phyloP scores from a whole-genome alignment of 2,797 vertebrate species.

The Tangara arthus region DNA sequence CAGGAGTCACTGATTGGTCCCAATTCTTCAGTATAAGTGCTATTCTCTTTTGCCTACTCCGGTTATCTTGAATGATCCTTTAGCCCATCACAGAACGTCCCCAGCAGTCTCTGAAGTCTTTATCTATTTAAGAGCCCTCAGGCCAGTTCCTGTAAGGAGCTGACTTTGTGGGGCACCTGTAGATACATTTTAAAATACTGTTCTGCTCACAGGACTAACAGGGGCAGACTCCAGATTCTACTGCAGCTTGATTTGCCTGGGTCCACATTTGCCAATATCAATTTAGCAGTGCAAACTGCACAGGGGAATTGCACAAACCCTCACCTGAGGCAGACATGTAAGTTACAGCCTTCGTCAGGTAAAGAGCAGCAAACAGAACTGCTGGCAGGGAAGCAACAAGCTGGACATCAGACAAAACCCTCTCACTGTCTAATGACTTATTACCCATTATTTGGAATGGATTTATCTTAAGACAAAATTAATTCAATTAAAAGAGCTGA shows the following conservation, averaged over 20 bases:
- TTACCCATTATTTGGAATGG: background rate
- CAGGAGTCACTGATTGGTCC: background rate
- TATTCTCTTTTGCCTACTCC: background rate
- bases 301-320: background rate
- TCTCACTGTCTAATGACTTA: background rate
- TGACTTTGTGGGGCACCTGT: background rate
- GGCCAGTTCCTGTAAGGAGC: background rate
- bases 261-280: background rate
- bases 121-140: background rate
- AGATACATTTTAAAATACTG: too few species aligned
- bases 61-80: background rate
- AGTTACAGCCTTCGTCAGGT: background rate
- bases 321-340: background rate
- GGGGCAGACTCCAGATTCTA: background rate
- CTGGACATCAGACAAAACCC: background rate
- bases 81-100: background rate
- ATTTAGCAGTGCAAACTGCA: background rate
- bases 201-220: background rate
- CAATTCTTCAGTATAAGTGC: background rate
- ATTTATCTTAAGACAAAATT: background rate
- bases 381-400: background rate
- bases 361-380: background rate
- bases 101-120: background rate
- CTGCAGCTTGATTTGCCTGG: background rate
- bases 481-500: background rate